Evolutionary conservation across 2,888 invertebrate genomes (phyloP), one percentile per base, ranked within the genome.

Genomic region (Xylocampa areola): DNA sequence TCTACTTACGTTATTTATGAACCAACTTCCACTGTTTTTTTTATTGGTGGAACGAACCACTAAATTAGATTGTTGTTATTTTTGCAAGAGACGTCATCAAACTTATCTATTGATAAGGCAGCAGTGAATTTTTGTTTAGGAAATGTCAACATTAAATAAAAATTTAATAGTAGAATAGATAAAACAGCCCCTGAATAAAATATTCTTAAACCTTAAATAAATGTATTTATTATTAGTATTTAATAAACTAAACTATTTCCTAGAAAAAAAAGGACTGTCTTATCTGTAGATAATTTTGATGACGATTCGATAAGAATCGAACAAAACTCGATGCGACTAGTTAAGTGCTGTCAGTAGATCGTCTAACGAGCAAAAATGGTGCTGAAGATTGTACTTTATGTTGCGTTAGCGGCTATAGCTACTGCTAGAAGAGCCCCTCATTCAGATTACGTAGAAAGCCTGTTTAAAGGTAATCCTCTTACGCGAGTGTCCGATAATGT

Each of bases 381-480:
- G 81, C 62, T 78, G 17, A 71, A 73, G 55, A 53, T 76, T 33
- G 49, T 73, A 23, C 57, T 82, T 23, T 52, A 79, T n/a, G 67
- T 68, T 35, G 76, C 66, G 41, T 61, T 68, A 17, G 76, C 77
- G 48, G 75, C 65, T 13, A 58, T 63, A 23, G 81, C 65, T 11
- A 10, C 58, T 2, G 84, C 77, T 2, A 73, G 84, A 16, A 66
- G 55, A n/a, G 83, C 88, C 0, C 89, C 88, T 0, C 69, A 87
- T 39, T 84, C 83, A 7, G 82, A 82, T 4, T 71, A 71, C 27
- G 76, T 85, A 0, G 77, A 80, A 52, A 60, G 76, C 32, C 57
- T 79, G 4, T 37, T 75, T 13, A 79, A 41, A 11, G 57, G 63
- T n/a, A 33, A 47, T 1, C 59, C 68, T 3, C 73, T 71, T 7